Evolutionary conservation across 1,140 invertebrate genomes (phyloP).

Genomic region (Calliphora vicina): DNA sequence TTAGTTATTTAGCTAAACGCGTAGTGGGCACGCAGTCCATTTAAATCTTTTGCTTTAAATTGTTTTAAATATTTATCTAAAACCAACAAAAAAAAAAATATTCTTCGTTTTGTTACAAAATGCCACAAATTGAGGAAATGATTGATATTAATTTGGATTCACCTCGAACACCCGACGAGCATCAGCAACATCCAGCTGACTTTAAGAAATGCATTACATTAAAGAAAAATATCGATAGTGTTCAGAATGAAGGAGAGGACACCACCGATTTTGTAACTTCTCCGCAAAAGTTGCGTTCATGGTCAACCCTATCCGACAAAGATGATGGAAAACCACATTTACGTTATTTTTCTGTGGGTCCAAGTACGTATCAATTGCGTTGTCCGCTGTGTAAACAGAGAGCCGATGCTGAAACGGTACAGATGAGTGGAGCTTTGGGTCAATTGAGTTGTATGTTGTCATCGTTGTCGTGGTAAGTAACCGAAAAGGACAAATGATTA

Average conservation of each 20-base stretch:
- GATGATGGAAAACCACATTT: slow-evolving; percentile 49
- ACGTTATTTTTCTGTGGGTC: slow-evolving; percentile 54
- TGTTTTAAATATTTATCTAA: neutral
- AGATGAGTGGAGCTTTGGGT: slow-evolving; percentile 51
- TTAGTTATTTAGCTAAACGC: slow-evolving; percentile 8
- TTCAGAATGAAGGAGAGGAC: neutral
- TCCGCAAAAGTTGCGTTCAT: slow-evolving; percentile 19
- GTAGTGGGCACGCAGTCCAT: neutral
- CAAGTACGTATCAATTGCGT: slow-evolving; percentile 48
- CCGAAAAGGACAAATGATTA: no score
- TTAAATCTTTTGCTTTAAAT: neutral
- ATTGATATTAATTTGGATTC: slow-evolving; percentile 46
- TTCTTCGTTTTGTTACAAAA: neutral
- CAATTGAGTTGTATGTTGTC: slow-evolving; percentile 55
- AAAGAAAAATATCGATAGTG: neutral
- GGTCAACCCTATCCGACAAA: slow-evolving; percentile 26
- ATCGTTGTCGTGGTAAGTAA: slow-evolving; percentile 50
- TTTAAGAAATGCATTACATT: neutral
- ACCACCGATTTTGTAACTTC: neutral
- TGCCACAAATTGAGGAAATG: slow-evolving; percentile 41
- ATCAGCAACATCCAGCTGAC: neutral
- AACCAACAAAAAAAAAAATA: neutral
- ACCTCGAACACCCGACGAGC: slow-evolving; percentile 36
- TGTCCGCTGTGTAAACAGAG: slow-evolving; percentile 53
- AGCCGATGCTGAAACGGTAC: slow-evolving; percentile 50